Conservation (phyloP, 2,113 vertebrate species). For the Nerophis lumbriciformis region DNA sequence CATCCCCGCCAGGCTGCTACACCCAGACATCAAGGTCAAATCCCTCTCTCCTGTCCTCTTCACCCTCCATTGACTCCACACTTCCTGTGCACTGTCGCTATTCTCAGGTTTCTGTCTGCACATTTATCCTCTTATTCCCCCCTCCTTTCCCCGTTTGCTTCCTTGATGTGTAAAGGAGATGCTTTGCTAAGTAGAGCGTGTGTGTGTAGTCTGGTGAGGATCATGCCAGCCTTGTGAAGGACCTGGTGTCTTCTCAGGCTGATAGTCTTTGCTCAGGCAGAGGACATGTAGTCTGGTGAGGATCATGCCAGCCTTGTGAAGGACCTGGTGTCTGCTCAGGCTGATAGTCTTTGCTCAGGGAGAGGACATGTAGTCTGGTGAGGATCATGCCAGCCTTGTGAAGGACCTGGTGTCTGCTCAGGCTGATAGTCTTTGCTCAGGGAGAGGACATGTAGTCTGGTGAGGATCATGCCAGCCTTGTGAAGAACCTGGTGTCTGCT, state of each 20-base stretch:
- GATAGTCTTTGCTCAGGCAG: too few species aligned
- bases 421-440: too few species aligned
- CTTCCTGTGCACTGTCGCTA: constrained; percentile 53
- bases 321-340: too few species aligned
- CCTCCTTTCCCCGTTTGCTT: constrained; percentile 7
- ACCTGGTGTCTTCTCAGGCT: too few species aligned
- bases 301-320: background rate
- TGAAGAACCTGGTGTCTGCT: constrained; percentile 4
- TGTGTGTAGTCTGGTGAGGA: too few species aligned
- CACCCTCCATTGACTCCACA: constrained; percentile 50
- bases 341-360: too few species aligned
- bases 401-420: constrained; percentile 19
- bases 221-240: too few species aligned
- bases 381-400: too few species aligned
- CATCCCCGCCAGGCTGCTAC: constrained; percentile 51
- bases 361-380: too few species aligned
- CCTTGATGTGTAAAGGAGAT: background rate
- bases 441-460: too few species aligned
- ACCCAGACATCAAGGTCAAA: constrained; percentile 71
- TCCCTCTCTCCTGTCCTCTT: constrained; percentile 38
- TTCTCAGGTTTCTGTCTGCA: constrained; percentile 51
- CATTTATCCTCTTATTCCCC: constrained; percentile 43
- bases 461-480: too few species aligned
- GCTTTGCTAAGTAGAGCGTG: too few species aligned
- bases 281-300: constrained; percentile 2